Evolutionary conservation across 2,797 vertebrate species (phyloP).

Genomic region (Manis pentadactyla): DNA sequence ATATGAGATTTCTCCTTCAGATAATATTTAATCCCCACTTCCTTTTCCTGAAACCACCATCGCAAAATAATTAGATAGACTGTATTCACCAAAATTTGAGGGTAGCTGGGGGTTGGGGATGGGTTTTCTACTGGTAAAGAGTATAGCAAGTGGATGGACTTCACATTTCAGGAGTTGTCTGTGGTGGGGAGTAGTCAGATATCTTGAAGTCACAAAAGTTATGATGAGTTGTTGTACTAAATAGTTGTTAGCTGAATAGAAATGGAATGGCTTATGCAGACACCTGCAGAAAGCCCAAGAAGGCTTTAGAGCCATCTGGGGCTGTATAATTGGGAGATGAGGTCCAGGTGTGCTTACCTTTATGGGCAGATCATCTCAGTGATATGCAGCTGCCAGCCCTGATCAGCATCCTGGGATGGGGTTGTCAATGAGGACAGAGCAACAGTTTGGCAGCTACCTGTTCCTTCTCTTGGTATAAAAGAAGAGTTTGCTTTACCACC

Average conservation of each 20-base stretch:
- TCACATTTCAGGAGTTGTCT: not conserved
- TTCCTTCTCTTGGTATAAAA: not conserved
- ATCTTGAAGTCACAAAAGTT: not conserved
- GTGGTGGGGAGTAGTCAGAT: not conserved
- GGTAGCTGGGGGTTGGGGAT: not conserved
- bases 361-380: not conserved
- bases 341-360: not conserved
- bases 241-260: not conserved
- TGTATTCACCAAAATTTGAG: not conserved
- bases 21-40: not conserved
- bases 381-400: not conserved
- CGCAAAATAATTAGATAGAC: not conserved
- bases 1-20: not conserved
- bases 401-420: not conserved
- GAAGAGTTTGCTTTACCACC: conserved; percentile 88
- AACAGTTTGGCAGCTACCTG: too few relatives aligned
- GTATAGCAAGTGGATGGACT: not conserved
- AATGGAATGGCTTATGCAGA: not conserved
- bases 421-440: not conserved
- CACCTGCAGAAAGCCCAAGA: not conserved
- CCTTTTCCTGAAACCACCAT: not conserved
- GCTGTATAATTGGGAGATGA: not conserved
- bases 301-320: not conserved
- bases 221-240: not conserved
- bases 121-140: not conserved